Base-by-base conservation (phyloP, 2,113 vertebrate genomes). In the Bubo scandiacus region DNA sequence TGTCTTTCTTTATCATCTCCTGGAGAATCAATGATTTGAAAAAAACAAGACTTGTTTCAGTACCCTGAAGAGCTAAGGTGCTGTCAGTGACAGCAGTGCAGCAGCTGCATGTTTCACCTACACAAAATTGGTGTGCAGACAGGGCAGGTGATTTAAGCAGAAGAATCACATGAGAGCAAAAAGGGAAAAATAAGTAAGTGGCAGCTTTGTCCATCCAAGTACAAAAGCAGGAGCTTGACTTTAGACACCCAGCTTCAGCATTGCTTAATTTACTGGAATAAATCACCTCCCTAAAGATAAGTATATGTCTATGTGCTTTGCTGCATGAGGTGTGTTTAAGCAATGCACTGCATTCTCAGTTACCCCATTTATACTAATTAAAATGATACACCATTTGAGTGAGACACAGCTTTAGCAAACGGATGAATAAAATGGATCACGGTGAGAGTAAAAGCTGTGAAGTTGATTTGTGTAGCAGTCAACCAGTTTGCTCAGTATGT, bases 51-150 rank as follows among this genome's bases (percentile, higher is more conserved):
- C 11, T 29, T 75, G 10, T 51, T 73, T 65, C 47, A 59, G 21
- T 34, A 65, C 12, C 12, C 9, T 81, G 34, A 86, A 68, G 45
- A 65, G 36, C 52, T 90, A 36, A 77, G 43, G 29, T 73, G 12
- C 9, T 71, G 20, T 27, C 2, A 0, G 9, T 61, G 57, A 47
- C 21, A 51, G 30, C 14, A 43, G 10, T 13, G 26, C 2, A 0
- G 5, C 9, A 52, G 23, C 19, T 74, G 34, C 5, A 4, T 27
- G 6, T 74, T 92, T 94, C 65, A 78, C 14, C 23, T 45, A 25
- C 16, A 57, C 18, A 61, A 32, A 4, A 40, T 0, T 32, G 12
- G 11, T 51, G 19, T 43, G 34, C 29, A 66, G 62, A 54, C 4
- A 34, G 14, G 0, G 0, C 26, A 19, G 3, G 0, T 57, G 34